Base-by-base conservation (phyloP, 2,888 invertebrate genomes). In the Cyaniris semiargus region DNA sequence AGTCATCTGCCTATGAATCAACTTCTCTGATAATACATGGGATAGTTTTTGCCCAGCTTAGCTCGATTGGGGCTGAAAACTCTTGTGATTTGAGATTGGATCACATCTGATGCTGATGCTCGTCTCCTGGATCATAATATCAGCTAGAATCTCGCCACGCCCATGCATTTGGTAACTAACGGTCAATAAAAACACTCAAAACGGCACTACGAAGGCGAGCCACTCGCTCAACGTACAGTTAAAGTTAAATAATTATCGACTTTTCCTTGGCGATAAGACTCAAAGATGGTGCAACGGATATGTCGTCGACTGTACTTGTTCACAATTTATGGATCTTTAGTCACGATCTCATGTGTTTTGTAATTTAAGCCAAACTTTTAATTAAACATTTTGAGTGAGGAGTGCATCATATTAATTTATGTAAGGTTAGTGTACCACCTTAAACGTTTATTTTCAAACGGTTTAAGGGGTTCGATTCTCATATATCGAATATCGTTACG, bases 51-150 rank as follows among this genome's bases (percentile, higher is more conserved):
- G 38, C 38, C 38, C 8, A 38, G 38, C 10, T 38, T 38, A 38
- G 38, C 10, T 38, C 2, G 38, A 38, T 10, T 38, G 8, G 38
- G 38, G 38, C 38, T 38, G 38, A 10, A 38, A 38, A 10, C 38
- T 38, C 38, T 38, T 38, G 38, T 38, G 38, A 10, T 38, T 1
- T 38, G 38, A 38, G 10, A 38, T 44, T 44, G 44, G 48, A 53
- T 53, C 48, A 60, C 23, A 13, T 60, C 60, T 66, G 60, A 66
- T 66, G 60, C 10, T 66, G 60, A 66, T 66, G 60, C 10, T 21
- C 8, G n/a, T 2, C 60, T 10, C 60, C 27, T 23, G 60, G 23
- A 13, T 66, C n/a, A 21, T 58, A 58, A 21, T 58, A 58, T 58
- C 27, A 15, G 23, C 10, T 13, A 23, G 60, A 23, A 66, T 66